Evolutionary conservation across 2,797 vertebrate genomes (phyloP).

Genomic region (Acestrorhynchus altus): DNA sequence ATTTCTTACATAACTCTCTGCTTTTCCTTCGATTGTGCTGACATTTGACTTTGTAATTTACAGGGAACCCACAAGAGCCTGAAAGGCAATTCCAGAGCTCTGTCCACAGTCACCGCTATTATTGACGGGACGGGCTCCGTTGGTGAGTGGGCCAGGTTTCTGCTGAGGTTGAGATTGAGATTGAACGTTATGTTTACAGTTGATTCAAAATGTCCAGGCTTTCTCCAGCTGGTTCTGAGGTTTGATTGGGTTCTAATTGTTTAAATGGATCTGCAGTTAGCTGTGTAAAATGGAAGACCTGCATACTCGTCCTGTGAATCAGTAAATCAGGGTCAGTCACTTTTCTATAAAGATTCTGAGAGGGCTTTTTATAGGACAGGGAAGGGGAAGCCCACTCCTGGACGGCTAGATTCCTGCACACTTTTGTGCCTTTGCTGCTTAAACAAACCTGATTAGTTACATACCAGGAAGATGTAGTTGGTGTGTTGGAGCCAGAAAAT

Average conservation of each 20-base stretch:
- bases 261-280: too few relatives aligned
- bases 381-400: too few relatives aligned
- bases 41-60: conserved; percentile 11
- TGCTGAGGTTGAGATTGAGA: background rate
- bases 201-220: too few relatives aligned
- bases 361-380: conserved; percentile 8
- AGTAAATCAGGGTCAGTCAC: background rate
- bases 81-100: conserved; percentile 88
- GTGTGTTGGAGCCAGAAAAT: too few relatives aligned
- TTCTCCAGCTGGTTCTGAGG: too few relatives aligned
- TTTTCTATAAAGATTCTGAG: background rate
- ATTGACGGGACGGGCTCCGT: conserved; percentile 94
- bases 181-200: too few relatives aligned
- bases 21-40: conserved; percentile 1
- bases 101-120: conserved; percentile 93
- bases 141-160: conserved; percentile 70
- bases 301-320: background rate
- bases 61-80: conserved; percentile 94
- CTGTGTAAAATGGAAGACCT: too few relatives aligned
- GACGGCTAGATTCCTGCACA: too few relatives aligned
- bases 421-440: too few relatives aligned
- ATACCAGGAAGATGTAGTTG: too few relatives aligned
- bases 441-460: too few relatives aligned
- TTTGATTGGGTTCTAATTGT: too few relatives aligned
- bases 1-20: background rate